Evolutionary conservation across 2,113 vertebrate species (phyloP).

Genomic region (Nannospalax galili): DNA sequence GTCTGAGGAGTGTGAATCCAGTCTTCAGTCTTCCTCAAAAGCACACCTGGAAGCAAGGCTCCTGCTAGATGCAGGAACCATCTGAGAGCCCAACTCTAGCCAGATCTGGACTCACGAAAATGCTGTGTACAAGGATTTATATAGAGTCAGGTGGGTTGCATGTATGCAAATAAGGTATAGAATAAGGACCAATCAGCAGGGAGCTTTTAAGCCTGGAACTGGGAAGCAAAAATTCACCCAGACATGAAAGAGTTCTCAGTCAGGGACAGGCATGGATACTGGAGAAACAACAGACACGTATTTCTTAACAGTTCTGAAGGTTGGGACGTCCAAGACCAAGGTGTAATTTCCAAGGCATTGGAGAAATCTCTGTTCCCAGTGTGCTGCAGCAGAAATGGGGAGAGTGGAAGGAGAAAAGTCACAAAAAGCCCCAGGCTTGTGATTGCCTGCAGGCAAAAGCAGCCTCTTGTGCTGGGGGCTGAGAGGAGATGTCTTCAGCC

Average conservation of each 20-base stretch:
- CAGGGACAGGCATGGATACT: too few relatives aligned
- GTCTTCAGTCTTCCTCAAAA: neutral
- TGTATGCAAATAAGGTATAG: neutral
- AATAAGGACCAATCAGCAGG: neutral
- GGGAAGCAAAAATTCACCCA: neutral
- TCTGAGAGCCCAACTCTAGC: neutral
- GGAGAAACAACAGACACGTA: too few relatives aligned
- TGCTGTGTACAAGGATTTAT: neutral
- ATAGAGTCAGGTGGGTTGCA: neutral
- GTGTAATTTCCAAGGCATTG: too few relatives aligned
- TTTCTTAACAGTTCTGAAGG: too few relatives aligned
- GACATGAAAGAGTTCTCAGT: neutral
- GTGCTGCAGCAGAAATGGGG: neutral
- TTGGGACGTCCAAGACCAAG: too few relatives aligned
- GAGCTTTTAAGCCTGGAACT: neutral
- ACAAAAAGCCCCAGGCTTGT: neutral
- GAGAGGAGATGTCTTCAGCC: neutral
- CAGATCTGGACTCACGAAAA: neutral
- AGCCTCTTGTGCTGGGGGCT: neutral
- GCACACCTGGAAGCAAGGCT: too few relatives aligned
- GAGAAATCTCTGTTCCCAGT: too few relatives aligned
- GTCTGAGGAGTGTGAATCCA: neutral
- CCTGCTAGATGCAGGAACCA: too few relatives aligned
- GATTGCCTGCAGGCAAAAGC: neutral
- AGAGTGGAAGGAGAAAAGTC: too few relatives aligned